Evolutionary conservation across 2,888 invertebrate genomes (phyloP).

Genomic region (Epiperipatus broadwayi): DNA sequence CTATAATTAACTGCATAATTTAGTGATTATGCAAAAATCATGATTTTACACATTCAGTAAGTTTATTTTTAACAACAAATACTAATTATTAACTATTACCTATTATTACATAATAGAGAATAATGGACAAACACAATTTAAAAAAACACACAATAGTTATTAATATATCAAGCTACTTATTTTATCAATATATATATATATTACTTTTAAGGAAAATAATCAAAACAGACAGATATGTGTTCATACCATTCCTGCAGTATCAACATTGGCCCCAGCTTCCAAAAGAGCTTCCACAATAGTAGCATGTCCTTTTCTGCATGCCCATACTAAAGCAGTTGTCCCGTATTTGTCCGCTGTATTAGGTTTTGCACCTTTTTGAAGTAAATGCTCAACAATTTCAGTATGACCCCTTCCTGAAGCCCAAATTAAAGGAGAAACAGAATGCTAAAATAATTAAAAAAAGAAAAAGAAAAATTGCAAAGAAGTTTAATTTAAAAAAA

Average conservation of each 20-base stretch:
- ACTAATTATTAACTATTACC: too few species aligned
- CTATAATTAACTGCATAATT: too few species aligned
- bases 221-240: too few species aligned
- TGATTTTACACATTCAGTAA: too few species aligned
- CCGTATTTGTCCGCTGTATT: constrained; percentile 93
- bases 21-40: too few species aligned
- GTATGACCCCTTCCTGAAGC: constrained; percentile 78
- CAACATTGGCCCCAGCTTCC: constrained; percentile 65
- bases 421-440: constrained; percentile 80
- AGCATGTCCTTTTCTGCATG: constrained; percentile 69
- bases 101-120: too few species aligned
- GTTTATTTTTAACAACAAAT: too few species aligned
- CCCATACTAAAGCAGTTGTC: constrained; percentile 89
- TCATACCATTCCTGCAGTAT: constrained; percentile 77
- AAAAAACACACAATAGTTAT: too few species aligned
- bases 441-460: constrained; percentile 37
- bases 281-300: constrained; percentile 62
- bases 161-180: too few species aligned
- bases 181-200: too few species aligned
- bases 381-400: constrained; percentile 59
- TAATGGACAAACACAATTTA: too few species aligned
- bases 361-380: constrained; percentile 71
- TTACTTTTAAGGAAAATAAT: too few species aligned
- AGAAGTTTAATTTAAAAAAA: constrained; percentile 18
- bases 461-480: background rate